Base-by-base conservation (phyloP, 2,797 vertebrate genomes). In the Notoglanidium macrostoma region DNA sequence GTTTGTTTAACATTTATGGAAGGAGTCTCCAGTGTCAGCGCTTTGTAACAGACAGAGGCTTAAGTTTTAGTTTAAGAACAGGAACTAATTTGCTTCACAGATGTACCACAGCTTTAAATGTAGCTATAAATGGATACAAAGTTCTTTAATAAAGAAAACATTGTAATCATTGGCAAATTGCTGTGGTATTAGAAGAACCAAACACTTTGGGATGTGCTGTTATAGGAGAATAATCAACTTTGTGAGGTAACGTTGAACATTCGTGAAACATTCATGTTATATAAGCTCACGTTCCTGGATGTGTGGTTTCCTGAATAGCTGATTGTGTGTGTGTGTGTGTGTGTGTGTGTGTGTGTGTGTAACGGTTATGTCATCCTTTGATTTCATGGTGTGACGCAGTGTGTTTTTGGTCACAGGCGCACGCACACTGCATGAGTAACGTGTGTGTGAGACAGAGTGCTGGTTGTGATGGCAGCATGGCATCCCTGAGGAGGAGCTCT, bases 341-440 rank as follows among this genome's bases (percentile, higher is more conserved):
- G 14, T 32, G 29, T 40, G 67, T 44, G 68, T 72, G 70, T 73
- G 70, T 46, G 40, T 46, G 70, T 74, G 11, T 21, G 14, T 40
- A 5, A 61, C 11, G 76, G 55, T 81, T 77, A 88, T 73, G 83
- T 85, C 83, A 85, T 85, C 55, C 29, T 85, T 88, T 73, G 44
- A 85, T 81, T 85, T 29, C 32, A 7, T 72, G 65, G 15, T 23
- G 59, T 84, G 82, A 88, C 67, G 44, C 76, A 74, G 81, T 78
- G 61, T 49, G 86, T 44, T 55, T 77, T 35, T 87, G 70, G 65
- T 74, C 89, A 91, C 92, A 90, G 90, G 86, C 14, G 86, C n/a
- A 80, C 23, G 83, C 49, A 54, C 88, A 84, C 88, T 40, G 83
- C 55, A 74, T 85, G 55, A 85, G 70, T 85, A 74, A 76, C 55